Evolutionary conservation across 2,113 vertebrate genomes (phyloP), one percentile per base, ranked within the genome.

Genomic region (Hypomesus transpacificus): DNA sequence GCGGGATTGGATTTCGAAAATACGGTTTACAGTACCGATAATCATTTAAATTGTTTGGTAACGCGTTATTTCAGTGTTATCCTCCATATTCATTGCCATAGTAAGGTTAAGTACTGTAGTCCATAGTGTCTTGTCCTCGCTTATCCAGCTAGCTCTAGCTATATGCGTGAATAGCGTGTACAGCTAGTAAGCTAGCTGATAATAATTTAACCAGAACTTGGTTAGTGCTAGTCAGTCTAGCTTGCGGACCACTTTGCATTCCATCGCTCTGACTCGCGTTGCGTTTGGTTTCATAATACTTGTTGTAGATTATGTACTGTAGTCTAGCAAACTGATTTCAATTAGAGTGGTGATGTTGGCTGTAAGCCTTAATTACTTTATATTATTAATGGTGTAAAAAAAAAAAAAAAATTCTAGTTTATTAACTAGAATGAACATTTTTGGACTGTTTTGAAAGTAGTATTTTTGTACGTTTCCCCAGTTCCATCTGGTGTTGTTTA

Each of bases 221-320:
- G 54, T 11, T 56, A 2, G n/a, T 8, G 54, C 54, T 56, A 2
- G 3, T 56, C 16, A 64, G 24, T 9, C 7, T 16, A 17, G 61
- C 31, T 39, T 7, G 28, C 31, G 28, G 28, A 17, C 16, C 31
- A n/a, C 11, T 24, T 53, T 18, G 62, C 81, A 85, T 88, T 85
- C 81, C 82, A 20, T 57, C 26, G 34, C 70, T 80, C 75, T 79
- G 82, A 85, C 78, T 85, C 81, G 73, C 14, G 74, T 75, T 75
- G 17, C 66, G 69, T 66, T 62, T 75, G 78, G 31, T 73, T 73
- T 51, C 4, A n/a, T 52, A 46, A 46, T 46, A 46, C 39, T 46
- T 13, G 7, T 2, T 11, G 39, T 46, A 46, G 39, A 46, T 7
- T 46, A 46, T 13, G 8, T 9, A 46, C 31, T 34, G 9, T 46